Conservation (phyloP, 2,888 invertebrate genomes). For the Plagodis pulveraria region DNA sequence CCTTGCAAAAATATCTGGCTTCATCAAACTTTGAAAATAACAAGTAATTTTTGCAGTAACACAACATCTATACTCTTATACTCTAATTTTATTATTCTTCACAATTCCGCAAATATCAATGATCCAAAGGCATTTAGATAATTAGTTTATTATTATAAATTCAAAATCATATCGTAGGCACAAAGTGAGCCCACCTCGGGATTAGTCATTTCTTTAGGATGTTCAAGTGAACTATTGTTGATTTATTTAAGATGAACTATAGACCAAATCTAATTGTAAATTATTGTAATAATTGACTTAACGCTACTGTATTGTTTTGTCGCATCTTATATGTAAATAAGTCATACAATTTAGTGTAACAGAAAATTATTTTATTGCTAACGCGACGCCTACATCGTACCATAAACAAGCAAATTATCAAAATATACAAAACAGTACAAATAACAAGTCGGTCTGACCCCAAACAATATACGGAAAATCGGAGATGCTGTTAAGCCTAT, state of each 20-base stretch:
- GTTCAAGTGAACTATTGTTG: slow-evolving; percentile 41
- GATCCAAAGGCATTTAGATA: slow-evolving; percentile 56
- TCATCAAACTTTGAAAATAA: slow-evolving; percentile 9
- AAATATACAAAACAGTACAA: no score
- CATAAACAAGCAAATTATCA: no score
- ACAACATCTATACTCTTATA: slow-evolving; percentile 50
- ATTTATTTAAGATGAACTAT: slow-evolving; percentile 1
- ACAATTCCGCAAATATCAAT: slow-evolving; percentile 52
- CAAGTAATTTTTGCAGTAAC: slow-evolving; percentile 47
- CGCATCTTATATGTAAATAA: no score
- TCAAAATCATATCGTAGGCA: slow-evolving; percentile 57
- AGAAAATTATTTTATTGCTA: no score
- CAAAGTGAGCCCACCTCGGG: slow-evolving; percentile 48
- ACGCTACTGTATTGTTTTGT: no score
- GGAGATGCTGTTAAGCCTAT: slow-evolving; percentile 14
- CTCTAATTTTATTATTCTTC: slow-evolving; percentile 44
- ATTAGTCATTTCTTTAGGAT: slow-evolving; percentile 22
- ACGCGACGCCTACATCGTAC: no score
- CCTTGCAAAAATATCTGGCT: slow-evolving; percentile 42
- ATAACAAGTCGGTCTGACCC: no score
- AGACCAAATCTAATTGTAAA: no score
- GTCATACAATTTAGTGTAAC: no score
- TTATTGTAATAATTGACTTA: no score
- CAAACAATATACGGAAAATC: no score
- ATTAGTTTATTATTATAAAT: slow-evolving; percentile 39